These are phyloP conservation scores for Trematomus bernacchii DNA, from an alignment of 2,797 vertebrate genomes.

Conservation along the genomic window DNA sequence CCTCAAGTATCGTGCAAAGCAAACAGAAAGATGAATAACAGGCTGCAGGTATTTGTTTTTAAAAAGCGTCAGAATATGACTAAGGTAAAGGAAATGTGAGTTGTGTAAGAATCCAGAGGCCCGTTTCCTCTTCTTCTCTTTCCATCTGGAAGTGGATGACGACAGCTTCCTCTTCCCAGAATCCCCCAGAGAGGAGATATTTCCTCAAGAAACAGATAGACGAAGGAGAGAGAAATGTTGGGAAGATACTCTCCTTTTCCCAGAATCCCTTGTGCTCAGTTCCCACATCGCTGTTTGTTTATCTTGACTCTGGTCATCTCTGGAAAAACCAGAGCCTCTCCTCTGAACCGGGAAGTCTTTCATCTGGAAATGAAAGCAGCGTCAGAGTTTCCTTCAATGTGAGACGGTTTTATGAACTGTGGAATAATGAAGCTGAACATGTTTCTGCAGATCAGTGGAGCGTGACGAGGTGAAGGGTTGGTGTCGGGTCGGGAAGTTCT, in stretches of 20 bases:
- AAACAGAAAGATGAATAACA: neutral
- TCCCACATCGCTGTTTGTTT: slow-evolving; percentile 65
- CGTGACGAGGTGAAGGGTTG: neutral
- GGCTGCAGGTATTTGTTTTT: slow-evolving; percentile 4
- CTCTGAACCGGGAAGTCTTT: slow-evolving; percentile 12
- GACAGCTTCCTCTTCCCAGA: slow-evolving; percentile 73
- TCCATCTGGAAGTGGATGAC: slow-evolving; percentile 66
- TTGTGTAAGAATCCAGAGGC: slow-evolving; percentile 38
- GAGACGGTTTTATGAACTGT: neutral
- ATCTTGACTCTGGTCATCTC: slow-evolving; percentile 41
- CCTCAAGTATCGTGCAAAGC: neutral
- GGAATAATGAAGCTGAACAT: neutral
- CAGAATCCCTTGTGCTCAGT: slow-evolving; percentile 46
- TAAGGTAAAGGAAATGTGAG: slow-evolving; percentile 27
- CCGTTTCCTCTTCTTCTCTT: slow-evolving; percentile 53
- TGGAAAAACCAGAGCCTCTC: slow-evolving; percentile 38
- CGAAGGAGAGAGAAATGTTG: slow-evolving; percentile 10
- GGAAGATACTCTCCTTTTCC: slow-evolving; percentile 54
- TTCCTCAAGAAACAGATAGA: slow-evolving; percentile 50
- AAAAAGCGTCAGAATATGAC: slow-evolving; percentile 18
- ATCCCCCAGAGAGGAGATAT: slow-evolving; percentile 37
- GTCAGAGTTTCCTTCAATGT: neutral
- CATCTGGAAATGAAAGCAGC: slow-evolving; percentile 3
- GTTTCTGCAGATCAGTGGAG: neutral
- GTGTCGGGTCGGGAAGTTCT: neutral